Evolutionary conservation across 2,113 vertebrate species (phyloP).

Genomic region (Albula glossodonta): DNA sequence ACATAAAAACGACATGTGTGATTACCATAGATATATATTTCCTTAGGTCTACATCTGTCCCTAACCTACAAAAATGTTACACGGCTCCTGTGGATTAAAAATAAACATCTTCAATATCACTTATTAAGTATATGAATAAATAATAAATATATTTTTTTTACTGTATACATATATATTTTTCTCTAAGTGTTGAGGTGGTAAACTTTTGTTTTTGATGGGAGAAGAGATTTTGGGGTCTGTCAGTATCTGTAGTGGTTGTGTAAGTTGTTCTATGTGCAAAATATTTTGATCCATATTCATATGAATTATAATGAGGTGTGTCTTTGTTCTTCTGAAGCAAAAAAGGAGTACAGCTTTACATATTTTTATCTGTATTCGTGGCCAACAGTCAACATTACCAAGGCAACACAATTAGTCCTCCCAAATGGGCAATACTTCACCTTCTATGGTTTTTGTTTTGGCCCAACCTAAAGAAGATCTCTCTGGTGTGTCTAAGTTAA

Average conservation of each 20-base stretch:
- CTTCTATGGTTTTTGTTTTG: background rate
- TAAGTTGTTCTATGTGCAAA: background rate
- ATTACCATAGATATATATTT: slow-evolving; percentile 13
- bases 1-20: slow-evolving; percentile 63
- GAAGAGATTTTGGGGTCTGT: background rate
- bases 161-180: background rate
- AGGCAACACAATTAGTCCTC: background rate
- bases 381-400: background rate
- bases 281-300: no score
- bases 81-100: slow-evolving; percentile 49
- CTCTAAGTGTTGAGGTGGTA: background rate
- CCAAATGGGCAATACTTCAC: background rate
- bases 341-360: background rate
- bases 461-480: background rate
- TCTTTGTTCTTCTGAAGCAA: no score
- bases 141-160: background rate
- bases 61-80: slow-evolving; percentile 75
- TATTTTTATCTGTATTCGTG: background rate
- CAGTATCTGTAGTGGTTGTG: background rate
- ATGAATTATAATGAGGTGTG: no score
- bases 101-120: background rate
- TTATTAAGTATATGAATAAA: background rate
- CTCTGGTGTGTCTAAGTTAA: background rate
- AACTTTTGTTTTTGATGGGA: background rate
- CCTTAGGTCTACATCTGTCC: slow-evolving; percentile 31